Conservation (phyloP, 2,113 vertebrate species). For the Hippocampus abdominalis region DNA sequence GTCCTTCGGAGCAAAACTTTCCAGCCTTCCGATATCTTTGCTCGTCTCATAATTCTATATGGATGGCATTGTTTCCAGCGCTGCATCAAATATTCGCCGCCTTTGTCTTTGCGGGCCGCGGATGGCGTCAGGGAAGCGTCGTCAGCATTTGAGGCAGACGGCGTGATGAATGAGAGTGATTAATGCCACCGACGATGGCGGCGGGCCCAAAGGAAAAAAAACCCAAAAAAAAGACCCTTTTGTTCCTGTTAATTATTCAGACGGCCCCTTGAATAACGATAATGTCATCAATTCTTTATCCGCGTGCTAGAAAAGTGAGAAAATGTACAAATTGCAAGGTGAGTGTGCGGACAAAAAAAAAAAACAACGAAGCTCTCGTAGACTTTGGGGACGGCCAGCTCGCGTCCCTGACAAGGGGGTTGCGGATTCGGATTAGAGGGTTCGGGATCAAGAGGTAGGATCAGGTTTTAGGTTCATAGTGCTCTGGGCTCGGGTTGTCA, state of each 20-base stretch:
- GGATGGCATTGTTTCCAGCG: slow-evolving; percentile 35
- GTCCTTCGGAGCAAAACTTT: slow-evolving; percentile 25
- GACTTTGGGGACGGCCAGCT: background rate
- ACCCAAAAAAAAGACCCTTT: slow-evolving; percentile 46
- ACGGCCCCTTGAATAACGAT: slow-evolving; percentile 45
- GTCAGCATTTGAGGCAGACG: slow-evolving; percentile 24
- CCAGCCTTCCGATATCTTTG: slow-evolving; percentile 24
- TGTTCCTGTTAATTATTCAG: slow-evolving; percentile 54
- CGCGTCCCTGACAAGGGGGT: background rate
- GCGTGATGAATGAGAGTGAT: slow-evolving; percentile 37
- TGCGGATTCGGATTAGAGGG: too few species aligned
- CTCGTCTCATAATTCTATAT: slow-evolving; percentile 27
- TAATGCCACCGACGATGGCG: slow-evolving; percentile 59
- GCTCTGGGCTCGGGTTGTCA: too few species aligned
- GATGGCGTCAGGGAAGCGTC: background rate
- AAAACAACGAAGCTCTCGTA: background rate
- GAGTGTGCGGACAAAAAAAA: background rate
- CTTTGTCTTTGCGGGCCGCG: slow-evolving; percentile 22
- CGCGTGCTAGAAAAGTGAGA: slow-evolving; percentile 7
- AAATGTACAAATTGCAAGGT: background rate
- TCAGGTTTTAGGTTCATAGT: too few species aligned
- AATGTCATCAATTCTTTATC: slow-evolving; percentile 41
- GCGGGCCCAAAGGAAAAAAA: slow-evolving; percentile 22
- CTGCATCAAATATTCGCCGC: slow-evolving; percentile 23
- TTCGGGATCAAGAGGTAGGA: too few species aligned